A percentile compares a stretch with the other conserved stretches of the same genome.
These are phyloP conservation scores for Nothoprocta pentlandii DNA, from an alignment of 2,113 vertebrate genomes.

Conservation along the genomic window DNA sequence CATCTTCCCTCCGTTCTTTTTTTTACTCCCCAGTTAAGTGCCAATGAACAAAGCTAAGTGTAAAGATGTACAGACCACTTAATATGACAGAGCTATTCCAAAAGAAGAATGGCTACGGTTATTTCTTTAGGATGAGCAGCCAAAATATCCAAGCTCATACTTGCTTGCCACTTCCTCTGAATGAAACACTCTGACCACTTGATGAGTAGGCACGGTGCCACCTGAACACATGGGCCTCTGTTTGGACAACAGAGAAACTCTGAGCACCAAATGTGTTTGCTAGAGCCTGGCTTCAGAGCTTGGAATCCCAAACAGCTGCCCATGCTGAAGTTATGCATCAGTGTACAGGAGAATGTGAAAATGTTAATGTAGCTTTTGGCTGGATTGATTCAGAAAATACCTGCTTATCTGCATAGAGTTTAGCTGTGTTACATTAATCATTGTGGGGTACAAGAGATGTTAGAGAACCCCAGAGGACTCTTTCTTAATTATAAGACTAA, in stretches of 20 bases:
- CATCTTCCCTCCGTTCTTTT: not conserved
- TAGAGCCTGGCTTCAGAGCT: not conserved
- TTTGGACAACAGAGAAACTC: slow-evolving; percentile 4
- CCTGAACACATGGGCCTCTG: not conserved
- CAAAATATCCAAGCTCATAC: not conserved
- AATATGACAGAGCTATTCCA: not conserved
- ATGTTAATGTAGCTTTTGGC: not conserved
- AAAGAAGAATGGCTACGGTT: not conserved
- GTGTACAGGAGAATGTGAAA: not conserved
- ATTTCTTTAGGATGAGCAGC: not conserved
- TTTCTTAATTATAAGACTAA: not conserved
- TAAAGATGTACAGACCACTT: not conserved
- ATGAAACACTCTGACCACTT: not conserved
- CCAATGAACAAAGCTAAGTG: not conserved
- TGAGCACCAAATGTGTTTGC: slow-evolving; percentile 33
- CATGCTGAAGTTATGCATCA: not conserved
- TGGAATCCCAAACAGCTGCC: not conserved
- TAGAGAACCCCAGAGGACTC: not conserved
- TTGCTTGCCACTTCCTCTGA: not conserved
- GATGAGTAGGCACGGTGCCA: slow-evolving; percentile 35
- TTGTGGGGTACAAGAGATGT: not conserved
- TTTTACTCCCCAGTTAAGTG: not conserved
- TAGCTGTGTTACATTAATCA: not conserved
- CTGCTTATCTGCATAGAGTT: not conserved
- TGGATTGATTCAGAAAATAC: not conserved